phyloP scores from a whole-genome alignment of 1,140 invertebrate genomes.

The Aphelenchoides fujianensis region DNA sequence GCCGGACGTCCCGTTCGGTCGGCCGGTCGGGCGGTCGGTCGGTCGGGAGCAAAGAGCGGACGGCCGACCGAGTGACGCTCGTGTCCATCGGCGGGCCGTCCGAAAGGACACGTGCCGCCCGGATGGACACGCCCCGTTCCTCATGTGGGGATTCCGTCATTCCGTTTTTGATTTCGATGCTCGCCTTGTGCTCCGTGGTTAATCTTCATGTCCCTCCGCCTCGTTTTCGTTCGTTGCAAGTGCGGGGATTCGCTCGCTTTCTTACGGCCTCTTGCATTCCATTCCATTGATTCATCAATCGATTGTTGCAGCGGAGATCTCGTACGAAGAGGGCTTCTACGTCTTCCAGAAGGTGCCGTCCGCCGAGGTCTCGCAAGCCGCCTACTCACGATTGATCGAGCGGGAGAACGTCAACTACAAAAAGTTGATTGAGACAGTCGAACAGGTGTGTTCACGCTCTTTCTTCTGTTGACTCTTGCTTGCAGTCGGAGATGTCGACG shows the following conservation, averaged over 20 bases:
- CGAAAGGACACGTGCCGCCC: too few relatives aligned
- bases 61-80: too few relatives aligned
- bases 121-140: too few relatives aligned
- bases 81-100: too few relatives aligned
- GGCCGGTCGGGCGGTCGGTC: too few relatives aligned
- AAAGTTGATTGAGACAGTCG: constrained; percentile 21
- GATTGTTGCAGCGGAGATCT: constrained; percentile 29
- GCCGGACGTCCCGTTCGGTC: too few relatives aligned
- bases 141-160: too few relatives aligned
- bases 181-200: background rate
- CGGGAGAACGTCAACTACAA: constrained; percentile 26
- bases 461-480: constrained; percentile 16
- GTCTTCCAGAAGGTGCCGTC: constrained; percentile 22
- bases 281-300: background rate
- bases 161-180: too few relatives aligned
- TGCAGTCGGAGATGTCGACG: background rate
- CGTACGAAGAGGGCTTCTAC: constrained; percentile 40
- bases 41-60: too few relatives aligned
- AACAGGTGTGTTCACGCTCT: constrained; percentile 23
- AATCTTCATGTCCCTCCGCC: too few relatives aligned
- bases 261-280: background rate
- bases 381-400: constrained; percentile 10
- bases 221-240: too few relatives aligned
- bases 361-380: constrained; percentile 3
- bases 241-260: background rate